Base-by-base conservation (phyloP, 1,140 invertebrate genomes). In the Tetragonula clypearis region DNA sequence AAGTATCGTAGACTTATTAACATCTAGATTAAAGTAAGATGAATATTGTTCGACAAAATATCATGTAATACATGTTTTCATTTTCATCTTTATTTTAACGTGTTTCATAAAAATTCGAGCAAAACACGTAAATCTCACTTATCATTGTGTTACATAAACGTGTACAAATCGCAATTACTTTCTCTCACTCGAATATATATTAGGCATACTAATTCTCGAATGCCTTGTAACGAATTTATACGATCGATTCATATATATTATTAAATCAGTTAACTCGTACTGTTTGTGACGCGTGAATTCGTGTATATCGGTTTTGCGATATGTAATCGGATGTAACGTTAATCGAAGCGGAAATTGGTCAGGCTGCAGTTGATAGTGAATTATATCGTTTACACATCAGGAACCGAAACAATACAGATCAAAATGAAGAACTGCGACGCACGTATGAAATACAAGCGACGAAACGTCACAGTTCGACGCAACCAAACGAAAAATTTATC, bases 301-400 rank as follows among this genome's bases (percentile, higher is more conserved):
- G 4, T n/a, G 12, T 8, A 23, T 71, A 41, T 21, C n/a, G 49
- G 12, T 53, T 26, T 82, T 68, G 73, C 65, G 58, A 58, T 30
- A 19, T 73, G 56, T 82, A 77, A 82, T 77, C 17, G 62, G 21
- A 1, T 26, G 21, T 17, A 56, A 65, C 80, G 26, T 69, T 72
- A 65, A 82, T 82, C 19, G 56, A 74, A 49, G 55, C 41, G 56
- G 41, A 65, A 83, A 83, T 83, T 77, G 62, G 30, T 68, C 74
- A 19, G n/a, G 3, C 30, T 17, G 55, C 53, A 41, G 30, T 76
- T 60, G 75, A 84, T 84, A 83, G 62, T 26, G 19, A 76, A 83
- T 78, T 78, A 78, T 53, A 78, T 41, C 26, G 58, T 65, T 74
- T 41, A 26, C 26, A n/a, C 15, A 49, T 58, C 55, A 73, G 49